These are phyloP conservation scores for Crocodylus rhombifer DNA, from an alignment of 2,797 vertebrate species.

Conservation along the genomic window DNA sequence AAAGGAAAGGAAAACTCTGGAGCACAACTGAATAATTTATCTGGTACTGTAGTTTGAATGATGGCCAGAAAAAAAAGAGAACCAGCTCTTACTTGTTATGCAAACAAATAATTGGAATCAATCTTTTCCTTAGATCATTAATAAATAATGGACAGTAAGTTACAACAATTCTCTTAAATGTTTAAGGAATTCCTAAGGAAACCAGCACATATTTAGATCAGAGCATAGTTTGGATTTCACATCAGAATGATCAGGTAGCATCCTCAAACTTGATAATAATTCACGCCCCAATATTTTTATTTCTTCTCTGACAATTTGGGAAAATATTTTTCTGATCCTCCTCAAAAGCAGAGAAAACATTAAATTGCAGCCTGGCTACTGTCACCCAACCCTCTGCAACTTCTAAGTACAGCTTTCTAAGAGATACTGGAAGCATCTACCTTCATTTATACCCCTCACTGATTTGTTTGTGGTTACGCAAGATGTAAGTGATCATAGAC, in stretches of 20 bases:
- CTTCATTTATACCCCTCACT: no score
- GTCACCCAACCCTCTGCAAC: no score
- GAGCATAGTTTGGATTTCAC: neutral
- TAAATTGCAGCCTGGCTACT: no score
- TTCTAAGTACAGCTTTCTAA: no score
- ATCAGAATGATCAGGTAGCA: neutral
- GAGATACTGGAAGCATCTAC: no score
- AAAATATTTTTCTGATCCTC: no score
- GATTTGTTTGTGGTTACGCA: no score
- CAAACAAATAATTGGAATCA: neutral
- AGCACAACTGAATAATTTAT: neutral
- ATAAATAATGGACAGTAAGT: neutral
- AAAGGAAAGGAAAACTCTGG: neutral
- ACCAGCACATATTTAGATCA: neutral
- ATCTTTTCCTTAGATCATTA: neutral
- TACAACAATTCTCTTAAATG: neutral
- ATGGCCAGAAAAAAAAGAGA: slow-evolving; percentile 7
- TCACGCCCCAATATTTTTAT: neutral
- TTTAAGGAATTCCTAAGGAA: slow-evolving; percentile 12
- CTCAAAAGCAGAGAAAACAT: no score
- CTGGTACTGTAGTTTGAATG: slow-evolving; percentile 11
- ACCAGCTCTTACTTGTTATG: neutral
- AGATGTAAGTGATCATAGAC: no score
- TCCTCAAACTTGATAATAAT: neutral
- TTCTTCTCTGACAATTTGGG: no score